phyloP scores from a whole-genome alignment of 2,113 vertebrate genomes.

The Nothoprocta pentlandii region DNA sequence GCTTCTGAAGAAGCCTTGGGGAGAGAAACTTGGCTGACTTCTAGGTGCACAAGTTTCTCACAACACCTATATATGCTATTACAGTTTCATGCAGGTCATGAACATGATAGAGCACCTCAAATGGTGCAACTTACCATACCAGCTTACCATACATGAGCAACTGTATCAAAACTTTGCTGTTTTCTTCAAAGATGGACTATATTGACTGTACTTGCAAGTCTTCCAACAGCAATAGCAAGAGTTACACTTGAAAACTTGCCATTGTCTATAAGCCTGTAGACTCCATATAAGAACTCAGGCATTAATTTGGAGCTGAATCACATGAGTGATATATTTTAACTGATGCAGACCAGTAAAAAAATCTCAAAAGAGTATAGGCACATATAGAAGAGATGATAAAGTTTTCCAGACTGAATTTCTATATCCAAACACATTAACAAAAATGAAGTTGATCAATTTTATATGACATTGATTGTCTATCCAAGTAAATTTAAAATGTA shows the following conservation, averaged over 20 bases:
- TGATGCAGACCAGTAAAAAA: background rate
- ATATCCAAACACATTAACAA: background rate
- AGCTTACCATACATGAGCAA: background rate
- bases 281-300: background rate
- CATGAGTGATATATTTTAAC: background rate
- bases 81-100: accelerated
- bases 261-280: background rate
- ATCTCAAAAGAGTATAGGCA: background rate
- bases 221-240: background rate
- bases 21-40: background rate
- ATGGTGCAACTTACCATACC: background rate
- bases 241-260: background rate
- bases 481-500: background rate
- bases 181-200: background rate
- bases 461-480: background rate
- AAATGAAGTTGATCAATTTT: background rate
- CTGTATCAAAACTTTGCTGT: background rate
- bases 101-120: background rate
- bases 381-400: background rate
- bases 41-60: background rate
- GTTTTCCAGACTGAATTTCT: background rate
- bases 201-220: background rate
- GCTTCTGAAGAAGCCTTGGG: background rate
- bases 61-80: background rate
- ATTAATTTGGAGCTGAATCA: background rate